Evolutionary conservation across 2,888 invertebrate genomes (phyloP), one percentile per base, ranked within the genome.

Genomic region (Calameuta idolon): DNA sequence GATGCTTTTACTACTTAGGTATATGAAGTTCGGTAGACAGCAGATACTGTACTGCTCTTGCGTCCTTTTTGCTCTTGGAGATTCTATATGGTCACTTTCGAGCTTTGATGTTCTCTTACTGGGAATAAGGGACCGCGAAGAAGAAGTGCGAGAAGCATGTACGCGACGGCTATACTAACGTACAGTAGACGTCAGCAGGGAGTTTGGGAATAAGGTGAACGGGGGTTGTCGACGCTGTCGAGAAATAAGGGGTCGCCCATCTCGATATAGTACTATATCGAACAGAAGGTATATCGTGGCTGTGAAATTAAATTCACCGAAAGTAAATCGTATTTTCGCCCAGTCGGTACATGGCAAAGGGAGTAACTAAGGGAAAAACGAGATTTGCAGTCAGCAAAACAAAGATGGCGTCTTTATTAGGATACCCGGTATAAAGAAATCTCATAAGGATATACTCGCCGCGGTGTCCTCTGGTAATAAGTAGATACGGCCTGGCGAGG

Each of bases 281-380:
- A 55, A 55, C 55, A 5, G 55, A 15, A 23, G 55, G 55, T 55
- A 55, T 23, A 71, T 79, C 71, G 76, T 80, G 75, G 76, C 84
- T 85, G 86, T 86, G 87, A 89, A 89, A 90, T 89, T 86, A 89
- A 90, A 90, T 89, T 90, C 86, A 89, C 85, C 82, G 87, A 89
- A 89, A 88, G 86, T 85, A 88, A 90, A 90, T 90, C 84, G 87
- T 87, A 80, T 90, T 90, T 89, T 82, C 83, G 80, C 81, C 81
- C 79, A 83, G 82, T 85, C 81, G 77, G 83, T 55, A 9, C 23
- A 81, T 75, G 83, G 83, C 83, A 86, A 89, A 88, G 83, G 85
- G 80, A 84, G 86, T 88, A 90, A 90, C 89, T 87, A 90, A 88
- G 87, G 87, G 86, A 87, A 88, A 88, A 89, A 88, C 89, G 86